Evolutionary conservation across 2,888 invertebrate species (phyloP).

Genomic region (Itoplectis maculator): DNA sequence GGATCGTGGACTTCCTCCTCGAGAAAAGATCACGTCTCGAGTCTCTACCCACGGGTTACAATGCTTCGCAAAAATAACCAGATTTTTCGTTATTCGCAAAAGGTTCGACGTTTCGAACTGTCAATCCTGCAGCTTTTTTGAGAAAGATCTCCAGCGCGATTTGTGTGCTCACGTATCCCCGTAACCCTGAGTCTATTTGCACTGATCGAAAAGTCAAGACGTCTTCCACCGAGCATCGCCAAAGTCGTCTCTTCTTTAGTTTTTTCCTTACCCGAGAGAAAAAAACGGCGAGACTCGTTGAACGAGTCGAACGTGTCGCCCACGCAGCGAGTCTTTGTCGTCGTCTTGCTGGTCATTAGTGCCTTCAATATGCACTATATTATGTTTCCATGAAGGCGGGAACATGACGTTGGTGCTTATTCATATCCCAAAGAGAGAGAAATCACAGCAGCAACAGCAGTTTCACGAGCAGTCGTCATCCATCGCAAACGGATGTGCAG

Average conservation of each 20-base stretch:
- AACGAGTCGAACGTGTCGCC: slow-evolving; percentile 5
- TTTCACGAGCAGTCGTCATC: no score
- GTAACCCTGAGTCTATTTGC: slow-evolving; percentile 40
- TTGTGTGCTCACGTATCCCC: neutral
- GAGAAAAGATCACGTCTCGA: slow-evolving; percentile 37
- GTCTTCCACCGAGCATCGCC: slow-evolving; percentile 19
- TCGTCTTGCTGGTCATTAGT: slow-evolving; percentile 6
- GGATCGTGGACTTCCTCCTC: neutral
- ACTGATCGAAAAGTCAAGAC: slow-evolving; percentile 44
- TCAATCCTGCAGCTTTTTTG: slow-evolving; percentile 26
- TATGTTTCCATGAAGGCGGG: slow-evolving; percentile 25
- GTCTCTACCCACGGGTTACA: slow-evolving; percentile 62
- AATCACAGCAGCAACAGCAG: no score
- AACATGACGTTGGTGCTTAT: slow-evolving; percentile 11
- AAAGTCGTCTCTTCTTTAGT: slow-evolving; percentile 20
- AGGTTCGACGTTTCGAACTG: slow-evolving; percentile 21
- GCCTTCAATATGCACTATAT: slow-evolving; percentile 29
- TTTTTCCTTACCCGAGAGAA: neutral
- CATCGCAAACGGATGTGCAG: no score
- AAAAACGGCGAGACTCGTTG: slow-evolving; percentile 8
- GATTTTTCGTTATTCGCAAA: slow-evolving; percentile 76
- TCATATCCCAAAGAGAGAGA: slow-evolving; percentile 2
- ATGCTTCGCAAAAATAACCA: slow-evolving; percentile 76
- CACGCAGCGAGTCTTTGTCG: neutral
- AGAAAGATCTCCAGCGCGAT: neutral